These are phyloP conservation scores for Saccopteryx bilineata DNA, from an alignment of 2,113 vertebrate genomes.

Conservation along the genomic window DNA sequence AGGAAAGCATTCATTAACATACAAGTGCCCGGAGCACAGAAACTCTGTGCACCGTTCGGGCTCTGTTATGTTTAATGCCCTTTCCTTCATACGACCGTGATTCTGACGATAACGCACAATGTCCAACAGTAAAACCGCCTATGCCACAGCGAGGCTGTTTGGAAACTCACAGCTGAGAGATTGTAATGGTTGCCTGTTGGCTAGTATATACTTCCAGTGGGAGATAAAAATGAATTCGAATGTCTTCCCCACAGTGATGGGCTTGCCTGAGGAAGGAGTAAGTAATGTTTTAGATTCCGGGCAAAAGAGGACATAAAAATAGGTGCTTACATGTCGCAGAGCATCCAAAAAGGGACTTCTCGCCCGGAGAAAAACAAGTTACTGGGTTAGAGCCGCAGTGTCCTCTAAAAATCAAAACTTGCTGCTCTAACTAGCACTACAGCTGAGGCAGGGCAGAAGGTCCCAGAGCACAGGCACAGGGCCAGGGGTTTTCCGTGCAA, in stretches of 20 bases:
- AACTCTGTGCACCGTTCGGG: not conserved
- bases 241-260: not conserved
- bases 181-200: not conserved
- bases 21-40: not conserved
- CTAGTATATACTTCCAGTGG: not conserved
- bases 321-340: not conserved
- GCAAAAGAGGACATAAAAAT: slow-evolving; percentile 35
- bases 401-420: not conserved
- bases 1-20: slow-evolving; percentile 12
- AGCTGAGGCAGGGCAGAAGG: not conserved
- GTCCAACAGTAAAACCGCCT: not conserved
- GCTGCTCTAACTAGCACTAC: not conserved
- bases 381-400: not conserved
- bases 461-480: not conserved
- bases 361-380: slow-evolving; percentile 11
- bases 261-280: not conserved
- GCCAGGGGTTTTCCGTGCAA: not conserved
- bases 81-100: not conserved
- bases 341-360: not conserved
- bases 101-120: not conserved
- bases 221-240: not conserved
- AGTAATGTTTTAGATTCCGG: not conserved
- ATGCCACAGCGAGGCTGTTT: not conserved
- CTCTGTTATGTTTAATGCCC: not conserved
- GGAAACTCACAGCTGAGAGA: not conserved